These are phyloP conservation scores for Marmota monax DNA, from an alignment of 2,113 vertebrate species.

Conservation along the genomic window DNA sequence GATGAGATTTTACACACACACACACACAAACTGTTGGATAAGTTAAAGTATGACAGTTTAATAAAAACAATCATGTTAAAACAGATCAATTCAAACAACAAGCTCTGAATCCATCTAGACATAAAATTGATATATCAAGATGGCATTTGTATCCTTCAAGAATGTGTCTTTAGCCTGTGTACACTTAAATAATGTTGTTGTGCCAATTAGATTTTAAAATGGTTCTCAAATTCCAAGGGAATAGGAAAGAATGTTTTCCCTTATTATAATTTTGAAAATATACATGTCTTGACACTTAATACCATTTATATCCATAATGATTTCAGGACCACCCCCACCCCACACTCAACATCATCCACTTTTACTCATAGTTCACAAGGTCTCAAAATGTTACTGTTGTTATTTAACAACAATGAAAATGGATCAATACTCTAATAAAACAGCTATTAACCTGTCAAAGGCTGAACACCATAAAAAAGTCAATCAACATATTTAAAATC, in stretches of 20 bases:
- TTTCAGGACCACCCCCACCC: neutral
- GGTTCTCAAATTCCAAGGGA: neutral
- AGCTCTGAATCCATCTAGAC: neutral
- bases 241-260: neutral
- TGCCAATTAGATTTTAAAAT: constrained; percentile 14
- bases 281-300: neutral
- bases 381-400: neutral
- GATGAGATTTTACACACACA: constrained; percentile 55
- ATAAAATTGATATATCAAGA: constrained; percentile 43
- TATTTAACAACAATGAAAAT: neutral
- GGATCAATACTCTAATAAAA: neutral
- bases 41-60: constrained; percentile 66
- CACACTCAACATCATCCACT: neutral
- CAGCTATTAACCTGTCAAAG: neutral
- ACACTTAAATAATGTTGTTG: constrained; percentile 13
- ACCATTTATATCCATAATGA: neutral
- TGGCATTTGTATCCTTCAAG: constrained; percentile 8
- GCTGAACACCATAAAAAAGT: neutral
- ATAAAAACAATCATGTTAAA: constrained; percentile 64
- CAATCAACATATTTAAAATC: neutral
- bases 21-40: neutral
- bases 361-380: neutral
- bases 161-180: neutral
- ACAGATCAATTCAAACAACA: constrained; percentile 45
- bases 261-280: neutral